Percentiles rank a stretch among this genome's conserved stretches.
Conservation (phyloP, 2,113 vertebrate genomes). For the Tyrannus savana region DNA sequence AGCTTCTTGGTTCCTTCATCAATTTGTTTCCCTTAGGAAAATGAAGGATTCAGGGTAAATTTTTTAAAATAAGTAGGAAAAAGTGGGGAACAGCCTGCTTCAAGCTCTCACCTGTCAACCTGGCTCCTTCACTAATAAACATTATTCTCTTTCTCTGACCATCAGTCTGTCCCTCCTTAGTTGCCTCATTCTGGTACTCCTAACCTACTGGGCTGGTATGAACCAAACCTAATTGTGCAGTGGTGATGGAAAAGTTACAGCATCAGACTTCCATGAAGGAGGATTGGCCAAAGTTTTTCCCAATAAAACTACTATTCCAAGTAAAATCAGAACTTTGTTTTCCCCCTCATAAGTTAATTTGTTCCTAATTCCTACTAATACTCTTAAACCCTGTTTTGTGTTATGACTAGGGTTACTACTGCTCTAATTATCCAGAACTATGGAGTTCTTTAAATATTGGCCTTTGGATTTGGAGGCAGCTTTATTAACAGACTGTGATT, state of each 20-base stretch:
- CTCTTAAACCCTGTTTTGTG: neutral
- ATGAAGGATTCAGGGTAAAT: neutral
- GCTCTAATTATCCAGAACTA: neutral
- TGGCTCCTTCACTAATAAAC: neutral
- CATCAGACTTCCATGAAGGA: neutral
- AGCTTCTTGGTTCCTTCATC: neutral
- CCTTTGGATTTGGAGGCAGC: neutral
- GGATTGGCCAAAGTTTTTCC: neutral
- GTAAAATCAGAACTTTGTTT: neutral
- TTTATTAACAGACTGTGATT: neutral
- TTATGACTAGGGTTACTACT: neutral
- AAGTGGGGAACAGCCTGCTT: neutral
- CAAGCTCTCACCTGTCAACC: neutral
- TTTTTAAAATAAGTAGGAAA: neutral
- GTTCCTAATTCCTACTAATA: neutral
- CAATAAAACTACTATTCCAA: neutral
- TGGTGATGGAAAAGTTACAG: neutral
- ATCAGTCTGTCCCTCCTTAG: neutral
- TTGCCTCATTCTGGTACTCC: neutral
- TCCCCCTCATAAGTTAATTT: neutral
- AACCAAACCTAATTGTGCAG: neutral
- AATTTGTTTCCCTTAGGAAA: neutral
- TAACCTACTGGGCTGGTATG: neutral
- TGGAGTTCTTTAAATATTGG: neutral
- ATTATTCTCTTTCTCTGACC: neutral